phyloP scores from a whole-genome alignment of 2,797 vertebrate species.

The Lophotriccus pileatus region DNA sequence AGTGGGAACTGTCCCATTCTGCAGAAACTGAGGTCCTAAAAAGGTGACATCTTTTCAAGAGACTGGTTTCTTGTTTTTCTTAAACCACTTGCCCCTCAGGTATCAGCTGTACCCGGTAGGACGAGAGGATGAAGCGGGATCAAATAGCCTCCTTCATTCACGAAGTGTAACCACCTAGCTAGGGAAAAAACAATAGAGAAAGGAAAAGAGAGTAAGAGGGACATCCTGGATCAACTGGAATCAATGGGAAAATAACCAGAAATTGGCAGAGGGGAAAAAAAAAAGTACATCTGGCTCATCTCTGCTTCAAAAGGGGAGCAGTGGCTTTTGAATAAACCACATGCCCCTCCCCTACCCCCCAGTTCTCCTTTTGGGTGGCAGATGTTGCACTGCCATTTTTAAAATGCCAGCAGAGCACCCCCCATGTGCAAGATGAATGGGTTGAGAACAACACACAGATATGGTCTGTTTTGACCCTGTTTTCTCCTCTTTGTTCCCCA shows the following conservation, averaged over 20 bases:
- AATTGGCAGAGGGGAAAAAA: not conserved
- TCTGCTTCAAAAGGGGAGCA: not conserved
- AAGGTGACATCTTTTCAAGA: not conserved
- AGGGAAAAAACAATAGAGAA: too few relatives aligned
- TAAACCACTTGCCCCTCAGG: not conserved
- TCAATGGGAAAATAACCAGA: not conserved
- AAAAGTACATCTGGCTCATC: constrained; percentile 2
- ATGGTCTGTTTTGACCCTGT: not conserved
- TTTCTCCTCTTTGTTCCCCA: constrained; percentile 39
- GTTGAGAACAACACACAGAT: not conserved
- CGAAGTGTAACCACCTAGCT: not conserved
- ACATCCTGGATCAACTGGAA: not conserved
- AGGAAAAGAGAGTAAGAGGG: not conserved
- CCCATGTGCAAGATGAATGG: not conserved
- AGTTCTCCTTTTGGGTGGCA: constrained; percentile 20
- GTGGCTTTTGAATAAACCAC: constrained; percentile 3
- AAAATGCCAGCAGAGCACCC: constrained; percentile 42
- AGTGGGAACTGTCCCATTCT: not conserved
- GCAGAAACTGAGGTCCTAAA: not conserved
- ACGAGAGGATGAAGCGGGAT: not conserved
- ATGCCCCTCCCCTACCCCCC: not conserved
- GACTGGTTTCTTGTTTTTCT: not conserved
- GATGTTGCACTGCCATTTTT: constrained; percentile 36
- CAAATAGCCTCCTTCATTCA: not conserved
- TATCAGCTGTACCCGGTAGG: not conserved